A percentile compares a stretch with the other conserved stretches of the same genome.
Conservation (phyloP, 2,797 vertebrate genomes). For the Cheirogaleus major region DNA sequence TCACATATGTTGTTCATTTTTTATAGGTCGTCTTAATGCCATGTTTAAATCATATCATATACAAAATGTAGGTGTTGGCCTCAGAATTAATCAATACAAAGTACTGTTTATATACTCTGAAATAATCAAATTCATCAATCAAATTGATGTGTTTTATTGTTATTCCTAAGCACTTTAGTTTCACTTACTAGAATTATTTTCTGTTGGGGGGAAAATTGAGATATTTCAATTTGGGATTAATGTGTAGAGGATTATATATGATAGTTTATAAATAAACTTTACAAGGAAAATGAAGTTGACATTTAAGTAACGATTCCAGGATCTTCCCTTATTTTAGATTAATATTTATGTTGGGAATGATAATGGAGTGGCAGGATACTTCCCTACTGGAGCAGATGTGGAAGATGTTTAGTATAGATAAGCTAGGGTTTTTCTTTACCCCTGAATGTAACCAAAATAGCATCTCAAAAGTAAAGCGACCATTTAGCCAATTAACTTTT, state of each 20-base stretch:
- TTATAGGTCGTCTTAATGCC: neutral
- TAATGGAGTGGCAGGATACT: conserved; percentile 42
- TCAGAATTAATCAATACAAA: neutral
- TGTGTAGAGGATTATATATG: neutral
- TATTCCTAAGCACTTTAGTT: neutral
- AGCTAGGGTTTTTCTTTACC: neutral
- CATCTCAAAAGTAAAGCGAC: neutral
- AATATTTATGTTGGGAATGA: conserved; percentile 64
- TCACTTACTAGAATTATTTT: conserved; percentile 8
- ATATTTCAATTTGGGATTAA: conserved; percentile 21
- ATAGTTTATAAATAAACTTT: conserved; percentile 55
- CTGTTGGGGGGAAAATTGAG: neutral
- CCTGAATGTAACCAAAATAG: conserved; percentile 2
- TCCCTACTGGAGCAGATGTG: conserved; percentile 39
- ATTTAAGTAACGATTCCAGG: conserved; percentile 47
- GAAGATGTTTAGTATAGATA: conserved; percentile 49
- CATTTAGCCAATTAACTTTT: neutral
- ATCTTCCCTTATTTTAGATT: conserved; percentile 60
- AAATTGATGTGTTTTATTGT: neutral
- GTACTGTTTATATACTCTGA: neutral
- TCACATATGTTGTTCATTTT: neutral
- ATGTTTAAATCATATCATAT: neutral
- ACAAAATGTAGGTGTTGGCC: neutral
- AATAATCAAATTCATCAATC: neutral
- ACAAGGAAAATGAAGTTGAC: conserved; percentile 49